Evolutionary conservation across 1,140 invertebrate genomes (phyloP).

Genomic region (Limonius californicus): DNA sequence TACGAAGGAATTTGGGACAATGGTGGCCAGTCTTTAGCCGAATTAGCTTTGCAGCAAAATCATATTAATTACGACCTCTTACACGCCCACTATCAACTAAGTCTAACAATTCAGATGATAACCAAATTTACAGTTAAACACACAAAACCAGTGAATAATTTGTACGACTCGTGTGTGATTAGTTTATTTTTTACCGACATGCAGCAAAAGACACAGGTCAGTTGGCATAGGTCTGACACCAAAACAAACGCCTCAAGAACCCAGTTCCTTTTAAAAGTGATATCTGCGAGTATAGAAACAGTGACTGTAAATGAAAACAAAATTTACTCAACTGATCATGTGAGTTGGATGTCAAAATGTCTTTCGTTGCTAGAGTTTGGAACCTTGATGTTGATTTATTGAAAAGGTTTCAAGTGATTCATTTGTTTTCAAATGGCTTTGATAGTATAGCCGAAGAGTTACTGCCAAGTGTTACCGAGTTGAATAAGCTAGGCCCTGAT

Average conservation of each 20-base stretch:
- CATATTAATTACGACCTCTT: conserved; percentile 71
- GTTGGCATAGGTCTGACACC: conserved; percentile 35
- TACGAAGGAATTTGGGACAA: conserved; percentile 64
- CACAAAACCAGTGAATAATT: conserved; percentile 64
- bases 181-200: conserved; percentile 39
- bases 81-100: conserved; percentile 73
- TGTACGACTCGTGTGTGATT: conserved; percentile 72
- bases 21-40: conserved; percentile 60
- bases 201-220: conserved; percentile 33
- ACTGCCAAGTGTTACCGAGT: conserved; percentile 61
- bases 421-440: conserved; percentile 72
- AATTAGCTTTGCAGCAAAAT: conserved; percentile 72
- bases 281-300: conserved; percentile 61
- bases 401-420: conserved; percentile 69
- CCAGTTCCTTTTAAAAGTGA: conserved; percentile 63
- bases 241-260: conserved; percentile 47
- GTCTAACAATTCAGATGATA: conserved; percentile 71
- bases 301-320: conserved; percentile 51
- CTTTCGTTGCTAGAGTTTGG: conserved; percentile 75
- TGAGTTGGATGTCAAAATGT: conserved; percentile 67
- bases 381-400: conserved; percentile 71
- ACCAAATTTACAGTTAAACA: conserved; percentile 73
- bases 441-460: conserved; percentile 76
- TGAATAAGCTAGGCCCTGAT: conserved; percentile 58
- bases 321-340: conserved; percentile 56